Evolutionary conservation across 1,140 invertebrate species (phyloP).

Genomic region (Aphidius gifuensis): DNA sequence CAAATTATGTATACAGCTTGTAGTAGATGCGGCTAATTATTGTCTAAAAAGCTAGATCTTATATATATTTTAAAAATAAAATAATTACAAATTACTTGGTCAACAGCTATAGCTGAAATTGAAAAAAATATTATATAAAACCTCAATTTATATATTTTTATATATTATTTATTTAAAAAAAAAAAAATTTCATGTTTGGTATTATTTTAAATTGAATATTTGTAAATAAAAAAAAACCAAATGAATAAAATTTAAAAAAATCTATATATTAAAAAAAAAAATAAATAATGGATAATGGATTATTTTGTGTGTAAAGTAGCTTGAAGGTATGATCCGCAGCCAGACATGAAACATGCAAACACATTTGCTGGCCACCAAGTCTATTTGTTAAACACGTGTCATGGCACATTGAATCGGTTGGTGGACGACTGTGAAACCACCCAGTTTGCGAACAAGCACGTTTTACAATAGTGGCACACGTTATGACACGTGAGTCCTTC

Average conservation of each 20-base stretch:
- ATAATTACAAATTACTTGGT: too few relatives aligned
- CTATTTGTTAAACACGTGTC: constrained; percentile 45
- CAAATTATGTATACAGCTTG: constrained; percentile 13
- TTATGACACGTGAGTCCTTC: constrained; percentile 34
- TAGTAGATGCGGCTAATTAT: constrained; percentile 9
- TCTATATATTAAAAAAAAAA: neutral
- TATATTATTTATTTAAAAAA: too few relatives aligned
- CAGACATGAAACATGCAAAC: constrained; percentile 30
- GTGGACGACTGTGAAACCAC: constrained; percentile 25
- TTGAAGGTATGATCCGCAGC: neutral
- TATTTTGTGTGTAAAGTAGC: neutral
- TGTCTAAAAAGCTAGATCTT: neutral
- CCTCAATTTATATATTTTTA: too few relatives aligned
- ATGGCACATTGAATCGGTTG: constrained; percentile 34
- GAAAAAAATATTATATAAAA: too few relatives aligned
- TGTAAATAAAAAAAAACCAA: neutral
- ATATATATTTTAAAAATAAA: too few relatives aligned
- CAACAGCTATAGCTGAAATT: too few relatives aligned
- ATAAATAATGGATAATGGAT: neutral
- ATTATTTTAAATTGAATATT: too few relatives aligned
- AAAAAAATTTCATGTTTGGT: too few relatives aligned
- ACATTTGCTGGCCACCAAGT: constrained; percentile 38
- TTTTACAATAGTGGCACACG: constrained; percentile 30
- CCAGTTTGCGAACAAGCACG: constrained; percentile 25
- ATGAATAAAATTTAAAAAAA: neutral